phyloP scores from a whole-genome alignment of 2,797 vertebrate species.

The Balearica regulorum region DNA sequence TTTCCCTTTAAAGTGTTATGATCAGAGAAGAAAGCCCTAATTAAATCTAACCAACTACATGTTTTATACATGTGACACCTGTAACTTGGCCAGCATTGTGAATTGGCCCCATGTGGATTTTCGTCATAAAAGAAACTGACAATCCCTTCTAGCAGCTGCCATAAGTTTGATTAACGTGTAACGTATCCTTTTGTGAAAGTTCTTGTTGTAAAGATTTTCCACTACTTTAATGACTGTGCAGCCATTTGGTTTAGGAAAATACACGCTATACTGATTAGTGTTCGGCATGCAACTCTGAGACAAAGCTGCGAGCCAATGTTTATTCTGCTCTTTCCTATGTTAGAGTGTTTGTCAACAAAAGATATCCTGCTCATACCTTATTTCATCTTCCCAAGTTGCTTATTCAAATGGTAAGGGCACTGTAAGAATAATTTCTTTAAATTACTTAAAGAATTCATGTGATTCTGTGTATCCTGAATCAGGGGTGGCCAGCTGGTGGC shows the following conservation, averaged over 20 bases:
- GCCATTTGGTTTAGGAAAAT: slow-evolving; percentile 34
- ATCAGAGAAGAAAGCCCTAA: slow-evolving; percentile 58
- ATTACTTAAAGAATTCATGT: not conserved
- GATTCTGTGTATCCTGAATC: not conserved
- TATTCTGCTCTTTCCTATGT: not conserved
- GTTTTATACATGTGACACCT: slow-evolving; percentile 34
- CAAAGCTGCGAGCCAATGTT: not conserved
- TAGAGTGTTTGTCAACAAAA: not conserved
- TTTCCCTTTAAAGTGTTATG: slow-evolving; percentile 58
- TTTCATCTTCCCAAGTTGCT: not conserved
- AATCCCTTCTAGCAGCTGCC: slow-evolving; percentile 23
- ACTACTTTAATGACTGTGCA: slow-evolving; percentile 16
- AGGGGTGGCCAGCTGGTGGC: not conserved
- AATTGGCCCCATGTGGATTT: slow-evolving; percentile 35
- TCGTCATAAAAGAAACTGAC: slow-evolving; percentile 36
- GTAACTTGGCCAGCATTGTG: slow-evolving; percentile 42
- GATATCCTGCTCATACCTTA: not conserved
- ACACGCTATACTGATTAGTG: not conserved
- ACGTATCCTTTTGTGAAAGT: slow-evolving; percentile 19
- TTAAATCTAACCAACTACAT: slow-evolving; percentile 66
- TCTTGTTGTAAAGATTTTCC: slow-evolving; percentile 22
- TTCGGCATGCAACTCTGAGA: accelerated
- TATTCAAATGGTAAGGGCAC: not conserved
- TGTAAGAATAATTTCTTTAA: not conserved
- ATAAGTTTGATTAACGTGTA: slow-evolving; percentile 44